These are phyloP conservation scores for Cheilosia urbana DNA, from an alignment of 2,888 invertebrate species.

Conservation along the genomic window DNA sequence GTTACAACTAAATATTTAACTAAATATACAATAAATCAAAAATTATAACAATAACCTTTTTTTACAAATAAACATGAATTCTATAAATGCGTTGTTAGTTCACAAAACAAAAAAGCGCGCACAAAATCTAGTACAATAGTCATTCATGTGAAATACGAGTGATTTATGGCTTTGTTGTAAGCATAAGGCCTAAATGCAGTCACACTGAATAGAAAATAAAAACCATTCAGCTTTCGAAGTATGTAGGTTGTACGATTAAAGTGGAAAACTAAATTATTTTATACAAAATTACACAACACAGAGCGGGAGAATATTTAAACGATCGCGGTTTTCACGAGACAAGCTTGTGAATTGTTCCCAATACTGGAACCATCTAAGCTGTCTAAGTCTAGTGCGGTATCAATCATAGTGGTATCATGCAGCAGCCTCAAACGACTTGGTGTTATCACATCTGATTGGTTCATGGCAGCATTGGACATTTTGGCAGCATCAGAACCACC, in stretches of 20 bases:
- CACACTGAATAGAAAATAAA: slow-evolving; percentile 26
- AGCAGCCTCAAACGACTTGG: slow-evolving; percentile 91
- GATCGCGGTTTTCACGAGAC: slow-evolving; percentile 86
- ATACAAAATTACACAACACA: slow-evolving; percentile 68
- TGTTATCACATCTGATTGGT: slow-evolving; percentile 84
- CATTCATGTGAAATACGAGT: slow-evolving; percentile 63
- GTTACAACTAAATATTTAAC: slow-evolving; percentile 57
- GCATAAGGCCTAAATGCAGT: slow-evolving; percentile 64
- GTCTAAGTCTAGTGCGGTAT: slow-evolving; percentile 94
- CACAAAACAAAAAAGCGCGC: slow-evolving; percentile 12
- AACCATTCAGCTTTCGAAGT: slow-evolving; percentile 32
- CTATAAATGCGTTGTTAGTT: slow-evolving; percentile 57
- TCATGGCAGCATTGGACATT: slow-evolving; percentile 61
- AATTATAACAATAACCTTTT: slow-evolving; percentile 20
- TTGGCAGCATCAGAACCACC: slow-evolving; percentile 39
- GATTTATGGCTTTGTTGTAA: slow-evolving; percentile 68
- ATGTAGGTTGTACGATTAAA: neutral
- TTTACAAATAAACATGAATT: slow-evolving; percentile 40
- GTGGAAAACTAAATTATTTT: slow-evolving; percentile 50
- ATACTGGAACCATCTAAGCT: slow-evolving; percentile 91
- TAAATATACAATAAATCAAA: slow-evolving; percentile 53
- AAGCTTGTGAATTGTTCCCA: slow-evolving; percentile 88
- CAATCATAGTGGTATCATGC: slow-evolving; percentile 95
- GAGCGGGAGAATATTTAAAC: slow-evolving; percentile 47
- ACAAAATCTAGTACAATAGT: slow-evolving; percentile 45